Conservation (phyloP, 2,113 vertebrate genomes). For the Struthidea cinerea region DNA sequence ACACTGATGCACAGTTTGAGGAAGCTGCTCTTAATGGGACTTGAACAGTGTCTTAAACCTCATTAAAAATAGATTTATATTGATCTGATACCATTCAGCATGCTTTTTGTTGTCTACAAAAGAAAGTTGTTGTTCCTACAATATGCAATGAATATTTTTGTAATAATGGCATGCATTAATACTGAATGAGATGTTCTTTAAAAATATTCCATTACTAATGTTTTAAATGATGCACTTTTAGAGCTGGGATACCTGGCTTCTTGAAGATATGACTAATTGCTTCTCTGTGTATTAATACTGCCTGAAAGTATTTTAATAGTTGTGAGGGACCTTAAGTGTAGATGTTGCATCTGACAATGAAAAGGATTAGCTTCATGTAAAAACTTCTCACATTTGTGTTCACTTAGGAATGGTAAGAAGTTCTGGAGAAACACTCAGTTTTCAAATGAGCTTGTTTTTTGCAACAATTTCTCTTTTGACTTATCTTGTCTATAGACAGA, state of each 20-base stretch:
- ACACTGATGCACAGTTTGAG: not conserved
- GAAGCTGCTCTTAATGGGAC: slow-evolving; percentile 20
- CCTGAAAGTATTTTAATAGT: slow-evolving; percentile 36
- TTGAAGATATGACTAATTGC: slow-evolving; percentile 12
- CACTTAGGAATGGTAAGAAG: slow-evolving; percentile 15
- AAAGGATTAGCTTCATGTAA: not conserved
- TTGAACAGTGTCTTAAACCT: slow-evolving; percentile 14
- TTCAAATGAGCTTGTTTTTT: slow-evolving; percentile 22
- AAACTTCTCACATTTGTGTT: not conserved
- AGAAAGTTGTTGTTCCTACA: not conserved
- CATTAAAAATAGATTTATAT: slow-evolving; percentile 27
- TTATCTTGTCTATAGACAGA: slow-evolving; percentile 21
- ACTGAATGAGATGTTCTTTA: slow-evolving; percentile 36
- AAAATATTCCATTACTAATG: slow-evolving; percentile 8
- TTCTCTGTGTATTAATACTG: slow-evolving; percentile 36
- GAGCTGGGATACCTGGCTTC: slow-evolving; percentile 4
- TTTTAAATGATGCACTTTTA: slow-evolving; percentile 35
- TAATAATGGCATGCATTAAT: slow-evolving; percentile 60
- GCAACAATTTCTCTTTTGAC: slow-evolving; percentile 33
- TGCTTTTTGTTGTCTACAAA: slow-evolving; percentile 16
- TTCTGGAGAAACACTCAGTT: slow-evolving; percentile 29
- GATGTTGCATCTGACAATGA: slow-evolving; percentile 18
- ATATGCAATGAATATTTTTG: slow-evolving; percentile 43
- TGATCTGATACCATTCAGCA: slow-evolving; percentile 21
- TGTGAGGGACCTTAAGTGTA: not conserved